Base-by-base conservation (phyloP, 2,797 vertebrate species). In the Anisognathus igniventris region DNA sequence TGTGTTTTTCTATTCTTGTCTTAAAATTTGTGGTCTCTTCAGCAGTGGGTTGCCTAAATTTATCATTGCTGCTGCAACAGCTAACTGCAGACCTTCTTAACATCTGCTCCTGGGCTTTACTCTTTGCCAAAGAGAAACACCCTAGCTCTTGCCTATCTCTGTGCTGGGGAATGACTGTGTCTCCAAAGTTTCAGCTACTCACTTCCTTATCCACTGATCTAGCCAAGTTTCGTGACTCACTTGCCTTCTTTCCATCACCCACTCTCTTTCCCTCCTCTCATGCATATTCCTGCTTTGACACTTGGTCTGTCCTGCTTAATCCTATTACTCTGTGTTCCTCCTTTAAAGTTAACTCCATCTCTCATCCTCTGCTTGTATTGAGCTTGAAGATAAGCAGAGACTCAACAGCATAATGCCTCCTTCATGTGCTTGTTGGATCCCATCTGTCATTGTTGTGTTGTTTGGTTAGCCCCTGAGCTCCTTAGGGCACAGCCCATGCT, bases 211-310 rank as follows among this genome's bases (percentile, higher is more conserved):
- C 88, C 68, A 35, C 47, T 78, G 45, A 50, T 88, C 86, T 75
- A 37, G 95, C 95, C 95, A 96, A 95, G 78, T 92, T 92, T 82
- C 39, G 18, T 96, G 93, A 95, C 91, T 96, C 94, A 95, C 78
- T 96, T 89, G 78, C 85, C 91, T 87, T 66, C 71, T 88, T 94
- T 92, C 88, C 91, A 65, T 95, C 94, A 93, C 86, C 91, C 91
- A 86, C 95, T 95, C 76, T 88, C 80, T 77, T 77, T 94, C 61
- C 78, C 75, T 94, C 28, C 28, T 95, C 79, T 96, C 71, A 87
- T 89, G 61, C 86, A 77, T 92, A 89, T 94, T 95, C 86, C 81
- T 91, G 45, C 72, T 92, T 85, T 85, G 90, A 95, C 88, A 75
- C 81, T 96, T 85, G 72, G 45, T 92, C 93, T 91, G 1, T 91